Percentiles rank a stretch among this genome's conserved stretches.
Conservation (phyloP, 2,113 vertebrate species). For the Dermatemys mawii region DNA sequence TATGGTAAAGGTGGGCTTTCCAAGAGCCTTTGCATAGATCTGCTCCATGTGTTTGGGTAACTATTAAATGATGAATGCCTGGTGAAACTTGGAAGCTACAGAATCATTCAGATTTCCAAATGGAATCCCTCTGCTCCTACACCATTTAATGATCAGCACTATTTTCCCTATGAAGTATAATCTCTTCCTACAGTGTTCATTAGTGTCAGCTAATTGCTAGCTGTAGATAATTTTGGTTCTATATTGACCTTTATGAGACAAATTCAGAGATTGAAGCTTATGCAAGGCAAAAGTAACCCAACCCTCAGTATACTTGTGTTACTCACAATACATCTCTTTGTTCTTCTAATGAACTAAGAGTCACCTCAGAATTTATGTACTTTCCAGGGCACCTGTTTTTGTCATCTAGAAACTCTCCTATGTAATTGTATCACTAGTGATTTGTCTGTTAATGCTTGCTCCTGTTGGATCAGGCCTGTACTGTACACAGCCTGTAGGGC, state of each 20-base stretch:
- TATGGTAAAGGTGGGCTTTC: not conserved
- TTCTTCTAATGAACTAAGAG: not conserved
- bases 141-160: not conserved
- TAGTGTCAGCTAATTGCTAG: not conserved
- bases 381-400: conserved; percentile 17
- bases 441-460: not conserved
- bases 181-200: not conserved
- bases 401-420: conserved; percentile 58
- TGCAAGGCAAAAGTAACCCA: not conserved
- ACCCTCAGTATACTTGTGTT: not conserved
- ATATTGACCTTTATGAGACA: not conserved
- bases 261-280: not conserved
- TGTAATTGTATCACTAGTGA: not conserved
- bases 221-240: not conserved
- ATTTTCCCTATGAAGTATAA: not conserved
- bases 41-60: not conserved
- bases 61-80: no score
- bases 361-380: conserved; percentile 40
- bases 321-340: not conserved
- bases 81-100: not conserved
- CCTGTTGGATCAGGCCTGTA: not conserved
- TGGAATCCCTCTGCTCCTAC: not conserved
- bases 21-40: not conserved
- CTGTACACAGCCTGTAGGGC: not conserved
- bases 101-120: not conserved